Conservation (phyloP, 2,797 vertebrate genomes). For the Dendrocincla fuliginosa region DNA sequence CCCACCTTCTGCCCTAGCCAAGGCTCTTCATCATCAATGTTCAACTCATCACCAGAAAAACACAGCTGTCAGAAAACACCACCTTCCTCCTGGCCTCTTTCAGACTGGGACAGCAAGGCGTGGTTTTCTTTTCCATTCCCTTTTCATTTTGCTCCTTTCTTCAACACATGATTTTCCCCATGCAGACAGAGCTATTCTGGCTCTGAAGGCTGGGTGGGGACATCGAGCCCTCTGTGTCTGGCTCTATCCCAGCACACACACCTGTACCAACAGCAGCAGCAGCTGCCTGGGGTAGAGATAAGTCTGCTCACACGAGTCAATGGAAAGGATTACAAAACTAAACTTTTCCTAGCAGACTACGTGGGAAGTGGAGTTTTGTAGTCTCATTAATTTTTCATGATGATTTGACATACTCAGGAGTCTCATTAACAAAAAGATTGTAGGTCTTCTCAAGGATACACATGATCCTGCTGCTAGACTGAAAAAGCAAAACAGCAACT, state of each 20-base stretch:
- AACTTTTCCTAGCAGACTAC: constrained; percentile 23
- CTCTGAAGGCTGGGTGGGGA: not conserved
- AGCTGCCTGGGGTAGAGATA: not conserved
- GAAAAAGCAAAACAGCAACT: not conserved
- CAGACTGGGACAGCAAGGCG: not conserved
- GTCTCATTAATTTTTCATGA: constrained; percentile 58
- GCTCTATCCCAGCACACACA: not conserved
- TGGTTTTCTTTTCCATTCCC: not conserved
- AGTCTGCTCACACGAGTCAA: not conserved
- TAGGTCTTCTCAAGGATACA: not conserved
- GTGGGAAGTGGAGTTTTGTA: constrained; percentile 50
- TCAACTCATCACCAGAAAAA: not conserved
- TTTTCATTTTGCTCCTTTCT: not conserved
- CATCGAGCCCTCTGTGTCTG: not conserved
- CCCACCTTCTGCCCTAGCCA: not conserved
- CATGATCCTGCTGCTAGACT: not conserved
- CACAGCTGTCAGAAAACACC: not conserved
- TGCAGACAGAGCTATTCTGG: not conserved
- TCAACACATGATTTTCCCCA: not conserved
- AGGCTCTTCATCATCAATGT: not conserved
- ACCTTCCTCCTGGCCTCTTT: not conserved
- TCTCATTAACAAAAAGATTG: constrained; percentile 11
- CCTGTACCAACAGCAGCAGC: not conserved
- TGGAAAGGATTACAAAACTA: not conserved
- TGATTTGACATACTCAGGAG: constrained; percentile 19